Evolutionary conservation across 2,888 invertebrate genomes (phyloP).

Genomic region (Galerucella nymphaeae): DNA sequence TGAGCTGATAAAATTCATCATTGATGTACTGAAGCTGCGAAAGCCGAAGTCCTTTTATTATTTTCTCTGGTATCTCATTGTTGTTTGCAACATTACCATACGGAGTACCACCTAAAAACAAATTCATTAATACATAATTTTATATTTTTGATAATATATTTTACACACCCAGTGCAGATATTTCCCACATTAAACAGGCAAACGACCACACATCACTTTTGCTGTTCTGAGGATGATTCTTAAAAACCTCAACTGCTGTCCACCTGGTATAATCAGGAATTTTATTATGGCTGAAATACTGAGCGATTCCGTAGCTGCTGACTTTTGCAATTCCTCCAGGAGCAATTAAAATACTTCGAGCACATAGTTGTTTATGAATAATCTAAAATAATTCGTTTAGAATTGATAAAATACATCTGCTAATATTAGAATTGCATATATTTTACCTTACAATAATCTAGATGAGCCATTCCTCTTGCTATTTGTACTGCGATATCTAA

Average conservation of each 20-base stretch:
- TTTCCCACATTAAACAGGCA: conserved; percentile 86
- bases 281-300: conserved; percentile 72
- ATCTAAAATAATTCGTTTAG: conserved; percentile 63
- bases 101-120: conserved; percentile 74
- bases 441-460: conserved; percentile 71
- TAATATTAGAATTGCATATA: conserved; percentile 1
- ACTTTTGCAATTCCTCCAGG: conserved; percentile 67
- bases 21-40: conserved; percentile 80
- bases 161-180: conserved; percentile 74
- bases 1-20: conserved; percentile 83
- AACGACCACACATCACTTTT: conserved; percentile 88
- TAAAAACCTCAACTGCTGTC: conserved; percentile 82
- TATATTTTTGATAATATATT: neutral
- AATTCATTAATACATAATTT: neutral
- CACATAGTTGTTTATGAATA: conserved; percentile 78
- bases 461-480: conserved; percentile 78
- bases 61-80: conserved; percentile 75
- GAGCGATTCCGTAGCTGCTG: conserved; percentile 79
- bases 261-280: conserved; percentile 82
- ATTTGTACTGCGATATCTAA: conserved; percentile 75
- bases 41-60: conserved; percentile 77
- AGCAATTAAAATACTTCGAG: conserved; percentile 76
- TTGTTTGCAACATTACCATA: conserved; percentile 76
- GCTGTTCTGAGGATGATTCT: conserved; percentile 74
- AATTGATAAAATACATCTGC: too few relatives aligned